Evolutionary conservation across 2,113 vertebrate genomes (phyloP).

Genomic region (Actenoides hombroni): DNA sequence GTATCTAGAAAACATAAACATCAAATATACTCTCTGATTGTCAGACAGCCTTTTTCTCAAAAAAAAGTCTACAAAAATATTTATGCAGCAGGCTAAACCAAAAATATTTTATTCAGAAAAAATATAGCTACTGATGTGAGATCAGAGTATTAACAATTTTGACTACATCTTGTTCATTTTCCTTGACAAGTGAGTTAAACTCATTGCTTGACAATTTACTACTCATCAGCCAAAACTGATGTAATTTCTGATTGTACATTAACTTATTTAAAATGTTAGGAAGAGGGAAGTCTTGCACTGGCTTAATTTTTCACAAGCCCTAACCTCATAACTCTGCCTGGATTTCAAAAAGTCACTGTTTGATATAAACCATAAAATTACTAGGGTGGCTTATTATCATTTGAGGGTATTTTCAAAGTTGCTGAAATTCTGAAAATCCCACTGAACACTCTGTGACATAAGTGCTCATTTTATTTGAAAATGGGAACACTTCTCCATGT

Average conservation of each 20-base stretch:
- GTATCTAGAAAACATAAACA: not conserved
- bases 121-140: not conserved
- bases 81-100: not conserved
- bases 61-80: not conserved
- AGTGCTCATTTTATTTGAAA: not conserved
- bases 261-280: not conserved
- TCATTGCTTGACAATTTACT: not conserved
- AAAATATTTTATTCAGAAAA: not conserved
- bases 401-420: not conserved
- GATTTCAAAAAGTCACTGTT: not conserved
- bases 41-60: not conserved
- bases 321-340: not conserved
- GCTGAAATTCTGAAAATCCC: not conserved
- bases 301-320: not conserved
- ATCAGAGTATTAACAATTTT: not conserved
- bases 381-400: not conserved
- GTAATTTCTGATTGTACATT: not conserved
- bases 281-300: not conserved
- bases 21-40: not conserved
- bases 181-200: not conserved
- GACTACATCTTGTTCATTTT: not conserved
- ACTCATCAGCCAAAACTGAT: not conserved
- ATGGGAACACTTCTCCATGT: not conserved
- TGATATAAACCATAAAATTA: not conserved
- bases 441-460: not conserved